These are phyloP conservation scores for Oreochromis mossambicus DNA, from an alignment of 2,797 vertebrate genomes.

Conservation along the genomic window DNA sequence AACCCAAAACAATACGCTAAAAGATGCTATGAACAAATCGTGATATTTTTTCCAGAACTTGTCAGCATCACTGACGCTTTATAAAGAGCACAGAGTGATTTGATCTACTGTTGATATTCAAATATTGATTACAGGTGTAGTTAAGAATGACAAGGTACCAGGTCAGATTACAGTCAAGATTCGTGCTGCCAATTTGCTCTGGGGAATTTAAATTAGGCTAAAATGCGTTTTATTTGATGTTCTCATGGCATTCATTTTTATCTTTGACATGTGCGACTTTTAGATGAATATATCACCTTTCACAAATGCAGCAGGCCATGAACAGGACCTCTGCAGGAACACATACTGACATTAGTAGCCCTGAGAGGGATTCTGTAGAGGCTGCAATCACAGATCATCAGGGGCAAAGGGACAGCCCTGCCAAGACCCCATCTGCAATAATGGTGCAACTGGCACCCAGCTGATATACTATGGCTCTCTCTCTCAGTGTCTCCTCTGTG, in stretches of 20 bases:
- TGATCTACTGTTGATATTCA: not conserved
- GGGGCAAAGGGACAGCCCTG: constrained; percentile 11
- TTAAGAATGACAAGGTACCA: not conserved
- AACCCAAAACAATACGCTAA: not conserved
- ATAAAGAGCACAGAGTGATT: not conserved
- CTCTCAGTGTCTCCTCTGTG: not conserved
- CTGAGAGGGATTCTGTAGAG: constrained; percentile 17
- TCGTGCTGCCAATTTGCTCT: not conserved
- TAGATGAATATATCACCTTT: not conserved
- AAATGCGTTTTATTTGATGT: not conserved
- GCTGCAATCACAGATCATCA: constrained; percentile 38
- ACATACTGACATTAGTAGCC: not conserved
- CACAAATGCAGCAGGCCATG: constrained; percentile 14
- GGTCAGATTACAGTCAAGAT: not conserved
- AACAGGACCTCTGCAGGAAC: not conserved
- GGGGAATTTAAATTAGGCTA: not conserved
- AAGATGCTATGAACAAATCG: accelerated
- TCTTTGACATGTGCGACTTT: not conserved
- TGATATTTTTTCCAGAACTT: not conserved
- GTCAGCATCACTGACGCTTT: not conserved
- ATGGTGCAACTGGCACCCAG: constrained; percentile 33
- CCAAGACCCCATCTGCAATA: constrained; percentile 56
- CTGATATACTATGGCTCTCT: constrained; percentile 22
- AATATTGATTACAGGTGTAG: not conserved
- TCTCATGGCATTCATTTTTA: not conserved